A percentile compares a stretch with the other conserved stretches of the same genome.
phyloP scores from a whole-genome alignment of 1,140 invertebrate species.

The Drosophila bocki region DNA sequence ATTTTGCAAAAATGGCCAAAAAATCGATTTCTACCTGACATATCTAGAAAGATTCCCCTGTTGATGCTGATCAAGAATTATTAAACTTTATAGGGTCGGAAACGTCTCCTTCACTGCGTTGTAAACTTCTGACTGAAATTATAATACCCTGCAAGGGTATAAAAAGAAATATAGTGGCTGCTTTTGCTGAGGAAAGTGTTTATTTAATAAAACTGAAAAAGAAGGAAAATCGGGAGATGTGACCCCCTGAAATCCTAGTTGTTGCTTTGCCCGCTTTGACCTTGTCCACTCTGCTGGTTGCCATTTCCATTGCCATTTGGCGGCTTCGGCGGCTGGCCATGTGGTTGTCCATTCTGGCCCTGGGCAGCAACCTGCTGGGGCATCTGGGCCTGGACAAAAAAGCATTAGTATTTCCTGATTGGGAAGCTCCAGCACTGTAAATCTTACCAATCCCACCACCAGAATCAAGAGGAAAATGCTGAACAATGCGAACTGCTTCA shows the following conservation, averaged over 20 bases:
- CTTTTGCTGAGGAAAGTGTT: constrained; percentile 19
- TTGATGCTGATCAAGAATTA: too few species aligned
- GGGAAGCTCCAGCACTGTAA: not conserved
- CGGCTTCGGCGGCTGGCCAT: constrained; percentile 16
- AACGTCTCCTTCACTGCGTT: too few species aligned
- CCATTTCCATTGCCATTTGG: constrained; percentile 38
- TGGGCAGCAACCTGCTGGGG: constrained; percentile 37
- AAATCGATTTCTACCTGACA: too few species aligned
- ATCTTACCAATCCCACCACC: constrained; percentile 60
- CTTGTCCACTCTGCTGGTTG: constrained; percentile 46
- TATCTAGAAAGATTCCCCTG: too few species aligned
- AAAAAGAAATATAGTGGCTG: not conserved
- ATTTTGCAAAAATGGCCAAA: too few species aligned
- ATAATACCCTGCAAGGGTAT: too few species aligned
- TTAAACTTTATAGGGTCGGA: too few species aligned
- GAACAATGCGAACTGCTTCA: constrained; percentile 69
- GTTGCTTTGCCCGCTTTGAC: constrained; percentile 22
- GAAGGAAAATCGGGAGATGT: not conserved
- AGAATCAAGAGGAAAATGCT: constrained; percentile 53
- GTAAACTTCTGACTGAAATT: too few species aligned
- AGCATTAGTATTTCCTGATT: constrained; percentile 2
- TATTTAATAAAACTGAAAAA: constrained; percentile 14
- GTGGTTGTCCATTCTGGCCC: constrained; percentile 31
- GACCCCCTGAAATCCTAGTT: constrained; percentile 12
- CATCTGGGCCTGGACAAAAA: constrained; percentile 32